Conservation (phyloP, 2,797 vertebrate genomes). For the Miichthys miiuy region DNA sequence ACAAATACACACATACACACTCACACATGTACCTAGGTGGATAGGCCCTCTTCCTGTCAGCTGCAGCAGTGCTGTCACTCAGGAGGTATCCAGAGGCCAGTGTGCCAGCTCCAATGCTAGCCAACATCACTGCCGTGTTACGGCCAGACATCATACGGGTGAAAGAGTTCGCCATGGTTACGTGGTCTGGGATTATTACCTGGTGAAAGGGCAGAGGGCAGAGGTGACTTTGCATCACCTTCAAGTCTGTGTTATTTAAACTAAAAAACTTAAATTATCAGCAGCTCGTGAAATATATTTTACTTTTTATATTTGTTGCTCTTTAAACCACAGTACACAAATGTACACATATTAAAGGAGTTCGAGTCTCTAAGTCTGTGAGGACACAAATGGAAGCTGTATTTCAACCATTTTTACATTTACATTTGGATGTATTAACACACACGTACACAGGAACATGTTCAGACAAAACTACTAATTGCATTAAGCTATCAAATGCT, state of each 20-base stretch:
- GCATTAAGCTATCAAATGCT: constrained; percentile 60
- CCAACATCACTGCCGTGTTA: constrained; percentile 85
- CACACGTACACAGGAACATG: neutral
- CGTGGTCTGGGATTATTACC: constrained; percentile 32
- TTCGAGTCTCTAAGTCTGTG: neutral
- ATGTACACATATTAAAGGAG: neutral
- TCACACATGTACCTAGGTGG: constrained; percentile 86
- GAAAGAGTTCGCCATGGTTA: constrained; percentile 89
- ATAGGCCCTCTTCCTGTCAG: constrained; percentile 86
- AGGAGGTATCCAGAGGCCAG: constrained; percentile 88
- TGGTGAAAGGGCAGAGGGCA: constrained; percentile 46
- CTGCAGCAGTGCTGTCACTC: constrained; percentile 78
- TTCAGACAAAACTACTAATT: constrained; percentile 51
- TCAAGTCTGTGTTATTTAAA: neutral
- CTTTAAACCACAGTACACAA: neutral
- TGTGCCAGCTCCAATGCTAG: constrained; percentile 86
- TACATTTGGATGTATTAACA: neutral
- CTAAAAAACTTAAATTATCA: neutral
- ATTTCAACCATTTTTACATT: neutral
- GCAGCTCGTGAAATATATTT: neutral
- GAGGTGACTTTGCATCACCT: constrained; percentile 42
- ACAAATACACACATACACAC: neutral
- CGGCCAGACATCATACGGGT: constrained; percentile 88
- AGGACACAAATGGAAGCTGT: neutral
- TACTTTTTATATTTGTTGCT: neutral